These are phyloP conservation scores for Oreochromis mossambicus DNA, from an alignment of 2,797 vertebrate genomes.

Conservation along the genomic window DNA sequence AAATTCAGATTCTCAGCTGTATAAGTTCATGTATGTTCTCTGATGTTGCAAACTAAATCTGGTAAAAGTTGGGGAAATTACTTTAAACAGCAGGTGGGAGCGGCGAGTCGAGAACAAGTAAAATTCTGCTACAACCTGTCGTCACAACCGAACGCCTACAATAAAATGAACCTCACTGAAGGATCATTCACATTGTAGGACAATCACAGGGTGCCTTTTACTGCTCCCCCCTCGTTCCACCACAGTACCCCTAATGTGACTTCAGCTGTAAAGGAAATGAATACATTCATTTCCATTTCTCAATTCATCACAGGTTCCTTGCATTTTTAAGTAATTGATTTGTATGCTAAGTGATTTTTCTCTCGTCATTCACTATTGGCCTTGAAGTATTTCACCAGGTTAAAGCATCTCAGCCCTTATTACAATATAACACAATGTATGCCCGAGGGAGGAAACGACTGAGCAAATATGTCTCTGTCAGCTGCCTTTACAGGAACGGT, in stretches of 20 bases:
- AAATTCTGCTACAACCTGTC: not conserved
- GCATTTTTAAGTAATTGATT: constrained; percentile 19
- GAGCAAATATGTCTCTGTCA: not conserved
- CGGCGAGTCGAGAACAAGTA: not conserved
- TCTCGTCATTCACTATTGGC: not conserved
- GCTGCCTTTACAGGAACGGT: not conserved
- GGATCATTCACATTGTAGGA: not conserved
- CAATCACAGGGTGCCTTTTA: not conserved
- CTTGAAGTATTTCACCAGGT: constrained; percentile 2
- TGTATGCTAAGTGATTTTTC: constrained; percentile 3
- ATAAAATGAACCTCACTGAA: not conserved
- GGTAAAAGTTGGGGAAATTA: rapidly evolving
- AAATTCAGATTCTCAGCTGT: not conserved
- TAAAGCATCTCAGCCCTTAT: constrained; percentile 17
- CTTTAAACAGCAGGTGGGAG: not conserved
- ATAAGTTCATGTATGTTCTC: not conserved
- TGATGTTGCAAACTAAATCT: not conserved
- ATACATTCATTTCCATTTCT: not conserved
- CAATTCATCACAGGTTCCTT: constrained; percentile 4
- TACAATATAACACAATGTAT: not conserved
- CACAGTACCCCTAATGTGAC: not conserved
- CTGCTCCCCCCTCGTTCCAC: not conserved
- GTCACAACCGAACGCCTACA: not conserved
- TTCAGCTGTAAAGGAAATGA: not conserved
- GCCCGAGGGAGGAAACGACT: not conserved